Evolutionary conservation across 1,140 invertebrate genomes (phyloP).

Genomic region (Battus philenor): DNA sequence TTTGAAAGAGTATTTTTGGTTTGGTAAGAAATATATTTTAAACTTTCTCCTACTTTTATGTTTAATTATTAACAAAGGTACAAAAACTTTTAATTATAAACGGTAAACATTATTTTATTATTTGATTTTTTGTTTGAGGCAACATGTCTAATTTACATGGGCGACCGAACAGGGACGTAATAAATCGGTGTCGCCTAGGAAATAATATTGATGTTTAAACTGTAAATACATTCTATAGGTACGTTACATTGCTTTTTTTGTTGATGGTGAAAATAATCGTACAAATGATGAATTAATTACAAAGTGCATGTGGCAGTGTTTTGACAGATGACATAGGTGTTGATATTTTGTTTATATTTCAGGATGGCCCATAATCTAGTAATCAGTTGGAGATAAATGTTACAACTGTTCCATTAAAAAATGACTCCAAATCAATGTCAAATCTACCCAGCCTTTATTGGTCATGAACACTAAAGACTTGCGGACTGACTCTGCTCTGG

Average conservation of each 20-base stretch:
- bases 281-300: too few relatives aligned
- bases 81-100: too few relatives aligned
- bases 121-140: too few relatives aligned
- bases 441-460: conserved; percentile 23
- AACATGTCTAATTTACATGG: conserved; percentile 35
- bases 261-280: too few relatives aligned
- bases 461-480: conserved; percentile 68
- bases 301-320: conserved; percentile 67
- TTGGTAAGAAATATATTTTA: too few relatives aligned
- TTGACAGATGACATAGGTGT: conserved; percentile 67
- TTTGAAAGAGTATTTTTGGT: too few relatives aligned
- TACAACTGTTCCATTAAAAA: conserved; percentile 32
- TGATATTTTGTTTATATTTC: conserved; percentile 71
- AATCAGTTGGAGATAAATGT: conserved; percentile 22
- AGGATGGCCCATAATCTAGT: conserved; percentile 42
- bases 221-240: conserved; percentile 39
- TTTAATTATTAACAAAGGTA: too few relatives aligned
- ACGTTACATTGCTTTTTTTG: conserved; percentile 28
- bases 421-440: conserved; percentile 34
- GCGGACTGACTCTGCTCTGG: conserved; percentile 42
- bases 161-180: conserved; percentile 53
- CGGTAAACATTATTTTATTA: too few relatives aligned
- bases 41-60: too few relatives aligned
- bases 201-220: conserved; percentile 67
- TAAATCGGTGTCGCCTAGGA: conserved; percentile 73